Evolutionary conservation across 2,797 vertebrate genomes (phyloP), one percentile per base, ranked within the genome.

Genomic region (Coracias cyanogaster): DNA sequence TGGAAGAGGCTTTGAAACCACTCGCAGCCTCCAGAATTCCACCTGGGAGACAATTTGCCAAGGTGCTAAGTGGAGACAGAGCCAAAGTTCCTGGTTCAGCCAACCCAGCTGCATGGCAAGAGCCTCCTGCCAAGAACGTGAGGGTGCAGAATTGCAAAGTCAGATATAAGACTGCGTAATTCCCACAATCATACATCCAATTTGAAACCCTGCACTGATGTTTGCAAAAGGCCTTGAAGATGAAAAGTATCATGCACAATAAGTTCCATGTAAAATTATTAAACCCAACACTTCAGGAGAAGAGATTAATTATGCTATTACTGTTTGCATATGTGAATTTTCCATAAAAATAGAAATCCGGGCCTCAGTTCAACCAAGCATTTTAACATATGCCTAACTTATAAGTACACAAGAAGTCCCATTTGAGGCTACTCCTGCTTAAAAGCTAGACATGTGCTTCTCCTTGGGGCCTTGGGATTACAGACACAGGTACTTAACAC

Each of bases 1-100:
- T 94, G 86, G 81, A 96, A 92, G 88, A 95, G 69, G 65, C 26
- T 92, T 80, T 93, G 83, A 90, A 96, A 95, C 71, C 60, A 58
- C 94, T 95, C 84, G 77, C 85, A 73, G 66, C 51, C 77, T 95
- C 57, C 80, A 94, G 70, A 94, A 84, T 90, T 96, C 81, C 93
- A 93, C 90, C 83, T 95, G 96, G 91, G 88, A 96, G 93, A 95
- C 80, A 90, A 95, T 94, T 94, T 96, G 90, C 90, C 88, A 95
- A 94, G 73, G 88, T 92, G 94, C 73, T 91, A 96, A 96, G 78
- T 90, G 60, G 78, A 96, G 86, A 82, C 83, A 92, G 91, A 95
- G 94, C 86, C 94, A 94, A 96, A 84, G 81, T 51, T 93, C 77
- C 57, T 67, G 51, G 81, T 90, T 94, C 57, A 94, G 95, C 74